Base-by-base conservation (phyloP, 2,888 invertebrate genomes). In the Octodonta nipae region DNA sequence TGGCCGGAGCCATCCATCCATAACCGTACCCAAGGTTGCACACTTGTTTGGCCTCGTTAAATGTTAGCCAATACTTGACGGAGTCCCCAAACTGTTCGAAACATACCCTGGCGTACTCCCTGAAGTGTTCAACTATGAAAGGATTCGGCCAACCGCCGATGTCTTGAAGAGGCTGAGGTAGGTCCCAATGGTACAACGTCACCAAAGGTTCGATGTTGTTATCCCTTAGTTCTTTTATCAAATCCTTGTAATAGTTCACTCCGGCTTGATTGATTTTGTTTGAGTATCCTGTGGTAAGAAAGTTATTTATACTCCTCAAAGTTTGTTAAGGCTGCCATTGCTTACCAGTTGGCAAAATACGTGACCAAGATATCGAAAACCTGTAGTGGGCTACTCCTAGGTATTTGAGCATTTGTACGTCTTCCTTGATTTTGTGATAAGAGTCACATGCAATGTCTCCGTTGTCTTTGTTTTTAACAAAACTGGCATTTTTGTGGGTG, bases 321-420 rank as follows among this genome's bases (percentile, higher is more conserved):
- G n/a, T n/a, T n/a, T n/a, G n/a, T n/a, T n/a, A n/a, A n/a, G n/a
- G n/a, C n/a, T 6, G 2, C 7, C 11, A 5, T 24, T 4, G 13
- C 22, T 26, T 70, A 13, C 81, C 85, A 10, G 67, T 70, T 0
- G 84, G 82, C 41, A 85, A 59, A 26, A 87, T 66, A 30, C 86
- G 65, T 0, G 79, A 61, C 86, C 86, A 87, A 1, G 82, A 73
- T 45, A 81, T 65, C 1, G 79, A 80, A 55, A 81, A 81, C 20
- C 80, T 66, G 54, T 80, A 80, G 35, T 73, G 67, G 42, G 73
- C 62, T 0, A 75, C 75, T 13, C 75, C 73, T 2, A 78, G 55
- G 37, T 73, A 68, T 33, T 65, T 66, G 3, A 76, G 60, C 67
- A 76, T 67, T 55, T 71, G 64, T 1, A 70, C 71, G 49, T 78